Evolutionary conservation across 2,888 invertebrate genomes (phyloP).

Genomic region (Eurytoma adleriae): DNA sequence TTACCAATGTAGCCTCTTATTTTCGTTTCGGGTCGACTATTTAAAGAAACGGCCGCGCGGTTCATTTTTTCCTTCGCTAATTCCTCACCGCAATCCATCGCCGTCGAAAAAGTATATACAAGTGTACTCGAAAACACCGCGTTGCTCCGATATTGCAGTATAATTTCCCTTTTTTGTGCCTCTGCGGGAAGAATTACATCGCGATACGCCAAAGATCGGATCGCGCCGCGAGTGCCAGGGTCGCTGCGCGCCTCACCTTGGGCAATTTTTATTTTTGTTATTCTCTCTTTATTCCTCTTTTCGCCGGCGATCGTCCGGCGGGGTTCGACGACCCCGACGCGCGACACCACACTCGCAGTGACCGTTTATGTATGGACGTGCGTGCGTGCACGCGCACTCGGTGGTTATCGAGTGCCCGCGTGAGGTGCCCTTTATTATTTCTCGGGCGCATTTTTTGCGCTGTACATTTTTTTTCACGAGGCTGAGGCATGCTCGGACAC

Average conservation of each 20-base stretch:
- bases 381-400: neutral
- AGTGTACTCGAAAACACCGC: no score
- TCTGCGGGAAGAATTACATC: no score
- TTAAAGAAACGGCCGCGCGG: no score
- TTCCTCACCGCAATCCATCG: no score
- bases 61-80: no score
- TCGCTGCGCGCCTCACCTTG: slow-evolving; percentile 30
- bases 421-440: neutral
- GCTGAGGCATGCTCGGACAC: neutral
- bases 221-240: neutral
- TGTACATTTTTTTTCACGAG: neutral
- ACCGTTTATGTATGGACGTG: slow-evolving; percentile 1
- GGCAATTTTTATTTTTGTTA: slow-evolving; percentile 42
- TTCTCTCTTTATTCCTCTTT: slow-evolving; percentile 12
- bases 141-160: no score
- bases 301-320: neutral
- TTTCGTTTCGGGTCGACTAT: no score
- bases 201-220: no score
- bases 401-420: neutral
- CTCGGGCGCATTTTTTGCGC: neutral
- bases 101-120: no score
- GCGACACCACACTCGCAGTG: neutral
- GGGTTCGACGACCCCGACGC: slow-evolving; percentile 31
- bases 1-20: no score
- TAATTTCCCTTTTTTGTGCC: no score